Conservation (phyloP, 2,888 invertebrate species). For the Drosophila atripex region DNA sequence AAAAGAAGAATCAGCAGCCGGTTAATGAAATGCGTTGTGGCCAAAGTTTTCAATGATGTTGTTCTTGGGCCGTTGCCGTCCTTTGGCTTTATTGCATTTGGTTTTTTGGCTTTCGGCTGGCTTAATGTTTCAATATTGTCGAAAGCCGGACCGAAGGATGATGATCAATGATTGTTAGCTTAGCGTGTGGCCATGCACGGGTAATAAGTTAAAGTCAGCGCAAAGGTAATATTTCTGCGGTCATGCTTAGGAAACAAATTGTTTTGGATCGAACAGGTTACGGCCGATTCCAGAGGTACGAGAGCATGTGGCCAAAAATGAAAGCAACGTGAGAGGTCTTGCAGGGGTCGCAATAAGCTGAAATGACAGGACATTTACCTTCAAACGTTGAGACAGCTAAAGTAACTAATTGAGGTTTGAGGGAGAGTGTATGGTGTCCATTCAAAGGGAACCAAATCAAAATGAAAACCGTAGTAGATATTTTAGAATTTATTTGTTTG, state of each 20-base stretch:
- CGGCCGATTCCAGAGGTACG: constrained; percentile 19
- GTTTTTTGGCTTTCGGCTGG: constrained; percentile 28
- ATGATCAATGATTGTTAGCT: constrained; percentile 75
- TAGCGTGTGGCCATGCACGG: constrained; percentile 71
- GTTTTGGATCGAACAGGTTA: constrained; percentile 30
- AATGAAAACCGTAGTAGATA: no score
- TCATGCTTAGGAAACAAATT: constrained; percentile 46
- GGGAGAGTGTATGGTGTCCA: no score
- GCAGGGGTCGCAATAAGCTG: constrained; percentile 16
- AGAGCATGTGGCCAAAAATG: constrained; percentile 28
- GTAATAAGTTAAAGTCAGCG: constrained; percentile 50
- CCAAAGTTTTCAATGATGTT: constrained; percentile 69
- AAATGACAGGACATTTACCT: constrained; percentile 1
- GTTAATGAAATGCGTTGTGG: constrained; percentile 81
- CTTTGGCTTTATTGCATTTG: constrained; percentile 44
- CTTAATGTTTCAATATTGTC: constrained; percentile 74
- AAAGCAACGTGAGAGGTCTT: constrained; percentile 40
- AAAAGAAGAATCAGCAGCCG: constrained; percentile 42
- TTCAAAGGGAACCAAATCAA: no score
- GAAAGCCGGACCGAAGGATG: constrained; percentile 55
- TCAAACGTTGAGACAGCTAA: neutral
- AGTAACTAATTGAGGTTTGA: neutral
- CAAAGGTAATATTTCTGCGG: constrained; percentile 39
- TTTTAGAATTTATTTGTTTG: neutral
- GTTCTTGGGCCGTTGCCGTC: constrained; percentile 27